Percentiles rank a stretch among this genome's conserved stretches.
Conservation (phyloP, 2,113 vertebrate genomes). For the Anas platyrhynchos region DNA sequence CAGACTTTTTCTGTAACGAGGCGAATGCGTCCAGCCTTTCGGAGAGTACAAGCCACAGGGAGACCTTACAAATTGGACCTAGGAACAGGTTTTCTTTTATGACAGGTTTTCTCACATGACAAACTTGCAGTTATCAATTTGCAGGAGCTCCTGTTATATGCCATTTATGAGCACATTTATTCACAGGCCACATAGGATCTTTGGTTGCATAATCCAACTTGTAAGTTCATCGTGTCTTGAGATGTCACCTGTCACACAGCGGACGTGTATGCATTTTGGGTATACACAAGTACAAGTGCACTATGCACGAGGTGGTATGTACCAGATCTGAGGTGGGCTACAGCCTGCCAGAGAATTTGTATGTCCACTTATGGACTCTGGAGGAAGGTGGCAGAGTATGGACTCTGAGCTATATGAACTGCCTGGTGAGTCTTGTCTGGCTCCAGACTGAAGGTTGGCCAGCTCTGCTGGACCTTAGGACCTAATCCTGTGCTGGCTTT, state of each 20-base stretch:
- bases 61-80: not conserved
- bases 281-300: not conserved
- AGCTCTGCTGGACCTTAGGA: not conserved
- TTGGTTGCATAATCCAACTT: not conserved
- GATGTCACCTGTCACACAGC: not conserved
- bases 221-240: not conserved
- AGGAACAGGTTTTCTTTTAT: not conserved
- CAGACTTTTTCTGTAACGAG: not conserved
- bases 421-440: not conserved
- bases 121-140: not conserved
- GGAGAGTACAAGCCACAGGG: not conserved
- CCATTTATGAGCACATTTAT: not conserved
- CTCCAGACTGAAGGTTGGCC: not conserved
- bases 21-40: not conserved
- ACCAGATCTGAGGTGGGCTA: not conserved
- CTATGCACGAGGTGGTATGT: not conserved
- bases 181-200: not conserved
- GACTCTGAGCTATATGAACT: not conserved
- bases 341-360: not conserved
- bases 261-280: not conserved
- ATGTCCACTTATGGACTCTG: fast-evolving
- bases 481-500: not conserved
- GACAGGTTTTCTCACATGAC: not conserved
- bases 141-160: not conserved
- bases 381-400: not conserved